These are phyloP conservation scores for Hymenopus coronatus DNA, from an alignment of 2,888 invertebrate genomes.

Conservation along the genomic window DNA sequence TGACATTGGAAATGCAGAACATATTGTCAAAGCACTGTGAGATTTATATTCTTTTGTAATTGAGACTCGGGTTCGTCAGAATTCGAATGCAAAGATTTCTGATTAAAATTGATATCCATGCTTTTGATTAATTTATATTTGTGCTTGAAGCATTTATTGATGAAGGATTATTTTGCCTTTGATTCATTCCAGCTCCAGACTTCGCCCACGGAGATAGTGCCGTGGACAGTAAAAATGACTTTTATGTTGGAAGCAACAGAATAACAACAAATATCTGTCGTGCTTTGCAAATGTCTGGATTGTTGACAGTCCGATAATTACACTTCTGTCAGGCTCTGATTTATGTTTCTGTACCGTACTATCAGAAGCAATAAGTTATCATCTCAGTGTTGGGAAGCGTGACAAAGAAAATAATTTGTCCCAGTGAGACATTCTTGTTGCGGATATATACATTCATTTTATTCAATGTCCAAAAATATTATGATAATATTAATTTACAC, in stretches of 20 bases:
- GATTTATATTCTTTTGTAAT: no score
- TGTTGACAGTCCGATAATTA: background rate
- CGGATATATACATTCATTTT: no score
- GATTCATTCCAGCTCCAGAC: background rate
- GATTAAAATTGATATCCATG: background rate
- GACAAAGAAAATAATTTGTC: background rate
- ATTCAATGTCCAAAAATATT: no score
- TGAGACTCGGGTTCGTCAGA: no score
- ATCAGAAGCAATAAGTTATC: background rate
- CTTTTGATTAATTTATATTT: background rate
- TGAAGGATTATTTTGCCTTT: background rate
- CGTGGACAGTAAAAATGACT: background rate
- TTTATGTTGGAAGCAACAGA: background rate
- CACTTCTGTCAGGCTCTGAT: background rate
- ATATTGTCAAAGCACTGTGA: no score
- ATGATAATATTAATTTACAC: no score
- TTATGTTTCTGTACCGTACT: background rate
- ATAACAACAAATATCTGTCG: background rate
- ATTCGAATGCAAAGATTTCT: background rate
- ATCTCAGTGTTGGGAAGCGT: background rate
- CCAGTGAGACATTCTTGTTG: no score
- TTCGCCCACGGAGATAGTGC: background rate
- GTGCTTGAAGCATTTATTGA: background rate
- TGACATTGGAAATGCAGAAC: no score
- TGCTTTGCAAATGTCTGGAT: background rate